phyloP scores from a whole-genome alignment of 2,888 invertebrate genomes.

The Aphodius sticticus region DNA sequence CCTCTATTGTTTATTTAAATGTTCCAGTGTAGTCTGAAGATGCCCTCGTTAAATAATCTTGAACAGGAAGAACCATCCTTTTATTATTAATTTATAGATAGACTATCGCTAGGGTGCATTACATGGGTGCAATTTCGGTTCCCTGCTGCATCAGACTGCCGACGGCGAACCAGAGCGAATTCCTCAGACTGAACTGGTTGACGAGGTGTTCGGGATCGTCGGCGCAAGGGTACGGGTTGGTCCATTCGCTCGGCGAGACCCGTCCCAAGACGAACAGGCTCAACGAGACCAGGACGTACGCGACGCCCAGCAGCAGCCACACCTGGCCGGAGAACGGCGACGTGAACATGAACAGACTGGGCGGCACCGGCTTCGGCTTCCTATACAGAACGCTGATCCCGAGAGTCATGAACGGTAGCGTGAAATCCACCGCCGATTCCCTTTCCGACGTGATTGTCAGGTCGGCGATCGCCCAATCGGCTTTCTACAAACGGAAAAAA shows the following conservation, averaged over 20 bases:
- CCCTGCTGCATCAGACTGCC: slow-evolving; percentile 88
- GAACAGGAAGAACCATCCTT: too few species aligned
- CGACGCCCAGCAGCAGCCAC: slow-evolving; percentile 84
- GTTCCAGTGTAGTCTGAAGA: too few species aligned
- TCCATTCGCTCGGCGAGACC: slow-evolving; percentile 87
- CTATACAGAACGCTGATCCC: slow-evolving; percentile 90
- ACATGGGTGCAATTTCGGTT: slow-evolving; percentile 88
- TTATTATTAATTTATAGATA: slow-evolving; percentile 15
- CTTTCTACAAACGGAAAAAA: slow-evolving; percentile 67
- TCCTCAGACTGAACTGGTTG: slow-evolving; percentile 83
- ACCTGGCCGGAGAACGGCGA: slow-evolving; percentile 87
- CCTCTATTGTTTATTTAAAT: too few species aligned
- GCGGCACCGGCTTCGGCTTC: slow-evolving; percentile 85
- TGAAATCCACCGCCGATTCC: slow-evolving; percentile 91
- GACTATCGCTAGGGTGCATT: slow-evolving; percentile 49
- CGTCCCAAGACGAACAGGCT: slow-evolving; percentile 82
- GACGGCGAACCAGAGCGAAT: slow-evolving; percentile 89
- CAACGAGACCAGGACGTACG: slow-evolving; percentile 81
- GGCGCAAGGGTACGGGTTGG: slow-evolving; percentile 85
- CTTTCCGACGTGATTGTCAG: slow-evolving; percentile 88
- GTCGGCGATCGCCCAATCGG: slow-evolving; percentile 92
- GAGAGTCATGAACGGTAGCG: slow-evolving; percentile 95
- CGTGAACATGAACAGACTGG: slow-evolving; percentile 90
- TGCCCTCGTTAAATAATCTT: too few species aligned
- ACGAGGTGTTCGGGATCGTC: slow-evolving; percentile 84